Evolutionary conservation across 2,888 invertebrate species (phyloP).

Genomic region (Coleophora flavipennella): DNA sequence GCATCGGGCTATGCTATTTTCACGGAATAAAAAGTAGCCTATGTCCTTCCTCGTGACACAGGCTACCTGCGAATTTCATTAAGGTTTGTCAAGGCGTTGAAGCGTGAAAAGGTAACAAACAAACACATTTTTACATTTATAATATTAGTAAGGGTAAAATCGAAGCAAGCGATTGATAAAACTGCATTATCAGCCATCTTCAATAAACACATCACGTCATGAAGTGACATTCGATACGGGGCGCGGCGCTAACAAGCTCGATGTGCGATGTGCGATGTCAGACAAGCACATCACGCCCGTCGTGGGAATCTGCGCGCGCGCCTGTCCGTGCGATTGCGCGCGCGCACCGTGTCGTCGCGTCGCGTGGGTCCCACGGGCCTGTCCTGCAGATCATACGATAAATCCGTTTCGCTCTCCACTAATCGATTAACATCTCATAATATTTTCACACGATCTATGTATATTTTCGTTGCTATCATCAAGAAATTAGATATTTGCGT

Average conservation of each 20-base stretch:
- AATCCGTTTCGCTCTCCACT: slow-evolving; percentile 20
- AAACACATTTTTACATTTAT: no score
- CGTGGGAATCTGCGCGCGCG: slow-evolving; percentile 38
- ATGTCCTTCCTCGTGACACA: no score
- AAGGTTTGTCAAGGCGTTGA: no score
- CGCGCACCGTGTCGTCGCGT: slow-evolving; percentile 34
- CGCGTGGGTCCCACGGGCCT: slow-evolving; percentile 37
- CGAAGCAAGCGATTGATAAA: no score
- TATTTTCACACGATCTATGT: slow-evolving; percentile 22
- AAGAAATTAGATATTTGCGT: background rate
- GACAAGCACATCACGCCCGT: slow-evolving; percentile 24
- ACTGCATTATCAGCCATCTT: no score
- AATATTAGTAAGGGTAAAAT: no score
- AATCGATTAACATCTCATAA: slow-evolving; percentile 35
- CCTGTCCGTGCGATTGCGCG: slow-evolving; percentile 33
- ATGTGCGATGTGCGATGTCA: slow-evolving; percentile 21
- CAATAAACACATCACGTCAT: slow-evolving; percentile 11
- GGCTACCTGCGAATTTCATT: no score
- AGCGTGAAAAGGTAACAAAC: no score
- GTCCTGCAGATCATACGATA: slow-evolving; percentile 26
- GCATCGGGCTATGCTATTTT: no score
- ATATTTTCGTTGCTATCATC: slow-evolving; percentile 4
- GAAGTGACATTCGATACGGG: slow-evolving; percentile 53
- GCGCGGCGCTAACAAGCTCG: slow-evolving; percentile 33
- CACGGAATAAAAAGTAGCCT: no score